Percentiles rank a stretch among this genome's conserved stretches.
phyloP scores from a whole-genome alignment of 2,888 invertebrate genomes.

The Drosophila subquinaria region DNA sequence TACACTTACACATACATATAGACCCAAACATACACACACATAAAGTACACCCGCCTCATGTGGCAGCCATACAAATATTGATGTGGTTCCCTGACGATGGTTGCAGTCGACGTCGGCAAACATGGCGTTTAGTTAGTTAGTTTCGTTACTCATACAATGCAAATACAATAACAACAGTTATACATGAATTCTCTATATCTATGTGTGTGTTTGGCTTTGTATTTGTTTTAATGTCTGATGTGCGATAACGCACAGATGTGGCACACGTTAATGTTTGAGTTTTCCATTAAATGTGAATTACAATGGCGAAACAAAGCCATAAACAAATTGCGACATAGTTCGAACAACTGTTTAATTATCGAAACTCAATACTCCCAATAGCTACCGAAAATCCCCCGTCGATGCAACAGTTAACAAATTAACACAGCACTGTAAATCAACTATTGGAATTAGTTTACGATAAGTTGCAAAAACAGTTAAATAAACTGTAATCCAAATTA shows the following conservation, averaged over 20 bases:
- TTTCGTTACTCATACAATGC: constrained; percentile 18
- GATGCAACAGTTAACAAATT: constrained; percentile 28
- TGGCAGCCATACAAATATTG: constrained; percentile 56
- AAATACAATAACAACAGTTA: constrained; percentile 16
- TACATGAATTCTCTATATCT: constrained; percentile 1
- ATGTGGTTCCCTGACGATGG: constrained; percentile 38
- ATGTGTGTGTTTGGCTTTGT: constrained; percentile 12
- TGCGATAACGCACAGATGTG: constrained; percentile 51
- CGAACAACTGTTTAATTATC: constrained; percentile 32
- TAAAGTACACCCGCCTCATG: constrained; percentile 18
- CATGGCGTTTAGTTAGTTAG: constrained; percentile 27
- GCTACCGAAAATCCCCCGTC: constrained; percentile 15
- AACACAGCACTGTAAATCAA: not conserved
- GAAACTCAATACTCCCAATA: constrained; percentile 24
- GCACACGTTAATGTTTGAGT: constrained; percentile 41
- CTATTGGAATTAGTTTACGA: not conserved
- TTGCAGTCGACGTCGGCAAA: constrained; percentile 21
- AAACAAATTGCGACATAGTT: constrained; percentile 27
- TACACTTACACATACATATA: constrained; percentile 1
- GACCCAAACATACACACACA: not conserved
- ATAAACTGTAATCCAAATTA: not conserved
- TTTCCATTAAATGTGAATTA: constrained; percentile 66
- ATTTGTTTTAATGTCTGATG: constrained; percentile 27
- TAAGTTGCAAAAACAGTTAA: not conserved
- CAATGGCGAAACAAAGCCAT: constrained; percentile 36